Conservation (phyloP, 2,888 invertebrate genomes). For the Rotaria sp. region DNA sequence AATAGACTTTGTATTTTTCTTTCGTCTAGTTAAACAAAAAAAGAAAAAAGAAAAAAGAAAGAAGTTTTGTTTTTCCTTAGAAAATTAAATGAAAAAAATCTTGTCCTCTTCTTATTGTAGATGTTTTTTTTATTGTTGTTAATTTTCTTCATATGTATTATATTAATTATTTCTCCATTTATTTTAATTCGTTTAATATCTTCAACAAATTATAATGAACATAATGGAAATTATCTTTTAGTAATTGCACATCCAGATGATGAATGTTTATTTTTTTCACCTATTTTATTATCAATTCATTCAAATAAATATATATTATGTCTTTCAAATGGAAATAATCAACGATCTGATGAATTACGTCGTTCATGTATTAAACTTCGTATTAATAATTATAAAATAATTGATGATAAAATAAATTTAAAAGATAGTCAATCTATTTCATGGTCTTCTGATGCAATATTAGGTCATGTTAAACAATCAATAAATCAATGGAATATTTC, state of each 20-base stretch:
- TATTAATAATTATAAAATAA: conserved; percentile 12
- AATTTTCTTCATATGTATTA: not conserved
- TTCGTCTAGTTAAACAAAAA: too few relatives aligned
- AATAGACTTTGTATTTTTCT: not conserved
- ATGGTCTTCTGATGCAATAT: not conserved
- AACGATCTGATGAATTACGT: conserved; percentile 22
- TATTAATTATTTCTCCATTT: not conserved
- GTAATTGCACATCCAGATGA: conserved; percentile 40
- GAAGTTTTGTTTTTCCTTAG: not conserved
- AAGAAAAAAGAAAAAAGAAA: not conserved
- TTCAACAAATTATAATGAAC: not conserved
- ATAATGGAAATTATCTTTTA: not conserved
- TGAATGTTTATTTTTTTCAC: conserved; percentile 40
- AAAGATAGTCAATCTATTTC: not conserved
- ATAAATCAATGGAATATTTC: conserved; percentile 20
- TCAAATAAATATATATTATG: conserved; percentile 14
- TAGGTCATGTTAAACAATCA: conserved; percentile 18
- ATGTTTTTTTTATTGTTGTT: not conserved
- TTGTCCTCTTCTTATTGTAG: not conserved
- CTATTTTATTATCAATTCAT: not conserved
- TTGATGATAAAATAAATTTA: conserved; percentile 31
- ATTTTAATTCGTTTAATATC: not conserved
- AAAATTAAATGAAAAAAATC: not conserved
- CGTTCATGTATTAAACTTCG: conserved; percentile 24
- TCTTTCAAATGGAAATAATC: conserved; percentile 35